A percentile compares a stretch with the other conserved stretches of the same genome.
These are phyloP conservation scores for Melipona bicolor DNA, from an alignment of 2,888 invertebrate genomes.

Conservation along the genomic window DNA sequence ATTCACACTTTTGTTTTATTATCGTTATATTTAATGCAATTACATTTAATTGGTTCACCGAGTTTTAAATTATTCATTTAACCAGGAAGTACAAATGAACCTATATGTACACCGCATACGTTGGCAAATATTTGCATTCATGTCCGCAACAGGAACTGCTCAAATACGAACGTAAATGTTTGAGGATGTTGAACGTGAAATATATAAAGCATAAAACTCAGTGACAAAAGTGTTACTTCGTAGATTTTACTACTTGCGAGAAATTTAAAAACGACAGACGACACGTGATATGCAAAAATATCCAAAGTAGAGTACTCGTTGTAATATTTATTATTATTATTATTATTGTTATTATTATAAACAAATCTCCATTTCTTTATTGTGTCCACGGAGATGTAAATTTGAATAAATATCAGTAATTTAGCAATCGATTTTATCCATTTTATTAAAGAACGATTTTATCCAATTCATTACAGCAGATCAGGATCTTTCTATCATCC, in stretches of 20 bases:
- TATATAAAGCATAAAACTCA: background rate
- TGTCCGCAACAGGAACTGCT: background rate
- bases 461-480: background rate
- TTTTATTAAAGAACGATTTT: too few species aligned
- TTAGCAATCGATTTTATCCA: background rate
- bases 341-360: background rate
- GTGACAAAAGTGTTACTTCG: background rate
- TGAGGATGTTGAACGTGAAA: background rate
- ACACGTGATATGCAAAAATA: background rate
- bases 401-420: background rate
- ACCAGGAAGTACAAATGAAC: background rate
- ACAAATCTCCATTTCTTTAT: background rate
- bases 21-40: background rate
- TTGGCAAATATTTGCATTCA: constrained; percentile 11
- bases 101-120: background rate
- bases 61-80: background rate
- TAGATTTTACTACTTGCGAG: background rate
- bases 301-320: background rate
- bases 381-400: background rate
- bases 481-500: background rate
- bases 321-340: background rate
- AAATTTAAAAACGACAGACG: background rate
- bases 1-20: background rate
- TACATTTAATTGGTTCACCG: background rate
- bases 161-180: too few species aligned